phyloP scores from a whole-genome alignment of 2,888 invertebrate species.

The Suillia variegata region DNA sequence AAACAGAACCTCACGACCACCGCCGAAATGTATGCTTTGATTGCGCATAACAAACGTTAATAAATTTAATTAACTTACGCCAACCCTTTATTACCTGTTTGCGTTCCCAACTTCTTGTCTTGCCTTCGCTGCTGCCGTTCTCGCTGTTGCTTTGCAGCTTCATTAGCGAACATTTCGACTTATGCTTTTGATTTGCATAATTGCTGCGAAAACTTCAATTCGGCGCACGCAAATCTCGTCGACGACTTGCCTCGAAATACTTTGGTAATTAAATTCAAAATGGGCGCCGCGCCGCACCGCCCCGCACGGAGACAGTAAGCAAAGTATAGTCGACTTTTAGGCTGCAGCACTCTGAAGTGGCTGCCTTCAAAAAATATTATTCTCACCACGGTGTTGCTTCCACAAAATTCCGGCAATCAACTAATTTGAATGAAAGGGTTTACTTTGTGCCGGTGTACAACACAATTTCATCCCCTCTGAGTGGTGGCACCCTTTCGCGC shows the following conservation, averaged over 20 bases:
- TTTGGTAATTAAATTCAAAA: neutral
- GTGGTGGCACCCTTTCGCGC: no score
- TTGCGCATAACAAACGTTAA: neutral
- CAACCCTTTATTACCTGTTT: neutral
- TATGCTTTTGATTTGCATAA: neutral
- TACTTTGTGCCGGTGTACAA: neutral
- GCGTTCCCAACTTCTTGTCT: neutral
- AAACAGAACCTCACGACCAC: no score
- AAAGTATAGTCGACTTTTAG: neutral
- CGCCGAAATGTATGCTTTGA: neutral
- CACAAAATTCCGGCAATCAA: no score
- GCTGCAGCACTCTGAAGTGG: no score
- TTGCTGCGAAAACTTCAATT: neutral
- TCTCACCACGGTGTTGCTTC: no score
- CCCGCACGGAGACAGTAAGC: neutral
- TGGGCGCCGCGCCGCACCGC: neutral
- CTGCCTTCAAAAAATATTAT: no score
- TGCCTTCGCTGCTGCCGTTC: neutral
- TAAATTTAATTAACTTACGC: neutral
- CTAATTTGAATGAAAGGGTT: neutral
- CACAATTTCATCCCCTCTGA: no score
- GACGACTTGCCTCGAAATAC: neutral
- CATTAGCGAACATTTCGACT: neutral
- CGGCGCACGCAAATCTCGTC: neutral
- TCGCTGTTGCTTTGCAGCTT: neutral